Conservation (phyloP, 2,113 vertebrate species). For the Pagrus major region DNA sequence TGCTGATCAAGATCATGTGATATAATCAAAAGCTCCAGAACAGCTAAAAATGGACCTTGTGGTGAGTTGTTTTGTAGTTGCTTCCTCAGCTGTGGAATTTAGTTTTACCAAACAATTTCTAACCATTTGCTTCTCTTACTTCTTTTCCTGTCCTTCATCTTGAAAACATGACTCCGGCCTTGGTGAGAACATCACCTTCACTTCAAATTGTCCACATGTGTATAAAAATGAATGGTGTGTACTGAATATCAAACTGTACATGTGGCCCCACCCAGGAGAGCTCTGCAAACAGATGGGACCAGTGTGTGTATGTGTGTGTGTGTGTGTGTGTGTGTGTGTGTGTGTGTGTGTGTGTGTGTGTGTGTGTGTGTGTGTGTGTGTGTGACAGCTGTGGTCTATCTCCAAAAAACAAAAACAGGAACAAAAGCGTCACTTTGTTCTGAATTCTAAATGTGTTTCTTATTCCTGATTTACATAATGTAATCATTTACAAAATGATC, state of each 20-base stretch:
- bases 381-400: conserved; percentile 31
- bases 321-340: conserved; percentile 6
- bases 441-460: background rate
- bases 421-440: background rate
- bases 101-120: background rate
- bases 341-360: conserved; percentile 5
- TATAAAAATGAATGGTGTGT: background rate
- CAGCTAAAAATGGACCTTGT: no score
- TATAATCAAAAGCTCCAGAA: background rate
- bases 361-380: conserved; percentile 2
- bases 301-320: conserved; percentile 9
- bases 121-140: background rate
- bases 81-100: background rate
- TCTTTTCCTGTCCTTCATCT: background rate
- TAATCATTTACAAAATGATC: background rate
- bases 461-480: background rate
- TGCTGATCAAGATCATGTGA: background rate
- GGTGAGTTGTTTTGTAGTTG: background rate
- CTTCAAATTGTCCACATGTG: background rate
- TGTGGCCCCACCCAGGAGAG: conserved; percentile 26
- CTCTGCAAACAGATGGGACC: conserved; percentile 41
- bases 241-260: conserved; percentile 9
- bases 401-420: conserved; percentile 9
- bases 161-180: background rate
- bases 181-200: background rate